Percentiles rank a stretch among this genome's conserved stretches.
Evolutionary conservation across 2,888 invertebrate species (phyloP).

Genomic region (Oxystoma pomonae): DNA sequence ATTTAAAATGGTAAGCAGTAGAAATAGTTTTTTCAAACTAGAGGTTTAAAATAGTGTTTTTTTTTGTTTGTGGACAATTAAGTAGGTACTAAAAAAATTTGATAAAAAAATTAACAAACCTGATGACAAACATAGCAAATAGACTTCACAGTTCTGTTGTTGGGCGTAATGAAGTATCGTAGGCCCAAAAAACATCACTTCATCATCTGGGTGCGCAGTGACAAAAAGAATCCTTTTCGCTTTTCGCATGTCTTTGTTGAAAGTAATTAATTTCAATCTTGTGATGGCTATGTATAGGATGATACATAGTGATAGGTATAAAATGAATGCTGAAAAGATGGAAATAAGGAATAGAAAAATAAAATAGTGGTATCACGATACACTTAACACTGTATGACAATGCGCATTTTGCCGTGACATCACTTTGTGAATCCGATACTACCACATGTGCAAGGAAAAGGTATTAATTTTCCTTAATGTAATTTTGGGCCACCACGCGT

Average conservation of each 20-base stretch:
- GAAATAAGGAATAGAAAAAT: no score
- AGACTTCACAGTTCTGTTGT: constrained; percentile 63
- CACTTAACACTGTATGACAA: no score
- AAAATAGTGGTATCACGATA: no score
- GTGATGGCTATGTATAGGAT: constrained; percentile 44
- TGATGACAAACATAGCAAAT: constrained; percentile 80
- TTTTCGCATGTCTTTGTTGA: constrained; percentile 51
- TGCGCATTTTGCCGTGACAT: no score
- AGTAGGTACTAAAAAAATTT: background rate
- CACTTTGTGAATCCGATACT: no score
- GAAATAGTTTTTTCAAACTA: no score
- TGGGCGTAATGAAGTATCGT: constrained; percentile 66
- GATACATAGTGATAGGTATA: constrained; percentile 54
- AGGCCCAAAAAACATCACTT: constrained; percentile 99
- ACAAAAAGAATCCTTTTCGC: constrained; percentile 70
- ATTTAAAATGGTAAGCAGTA: no score
- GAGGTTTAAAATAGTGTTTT: no score
- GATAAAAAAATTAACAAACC: constrained; percentile 52
- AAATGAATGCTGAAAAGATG: constrained; percentile 44
- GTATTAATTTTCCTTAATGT: no score
- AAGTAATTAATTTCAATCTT: constrained; percentile 48
- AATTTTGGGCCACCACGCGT: no score
- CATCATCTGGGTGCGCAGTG: constrained; percentile 96
- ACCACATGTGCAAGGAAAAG: no score
- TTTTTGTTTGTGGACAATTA: no score